Evolutionary conservation across 2,113 vertebrate genomes (phyloP).

Genomic region (Vidua macroura): DNA sequence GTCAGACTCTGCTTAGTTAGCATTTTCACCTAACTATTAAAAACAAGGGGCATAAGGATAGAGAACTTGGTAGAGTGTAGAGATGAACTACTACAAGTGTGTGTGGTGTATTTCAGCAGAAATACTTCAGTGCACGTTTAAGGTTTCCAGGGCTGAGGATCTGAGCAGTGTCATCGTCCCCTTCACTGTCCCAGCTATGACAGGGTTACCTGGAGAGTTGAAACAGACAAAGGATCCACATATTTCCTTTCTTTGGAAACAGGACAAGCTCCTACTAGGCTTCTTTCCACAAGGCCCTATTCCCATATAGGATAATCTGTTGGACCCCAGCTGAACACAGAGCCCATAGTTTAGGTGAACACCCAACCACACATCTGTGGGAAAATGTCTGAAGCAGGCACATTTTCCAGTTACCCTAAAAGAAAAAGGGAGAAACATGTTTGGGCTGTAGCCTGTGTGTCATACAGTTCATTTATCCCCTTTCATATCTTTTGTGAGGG

Average conservation of each 20-base stretch:
- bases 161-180: neutral
- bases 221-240: rapidly evolving
- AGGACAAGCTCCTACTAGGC: neutral
- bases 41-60: neutral
- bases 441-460: neutral
- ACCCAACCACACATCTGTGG: rapidly evolving
- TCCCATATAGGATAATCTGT: neutral
- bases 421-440: neutral
- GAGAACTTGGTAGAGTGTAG: neutral
- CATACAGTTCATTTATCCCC: neutral
- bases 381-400: neutral
- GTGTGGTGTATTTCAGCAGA: neutral
- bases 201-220: neutral
- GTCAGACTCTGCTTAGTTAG: neutral
- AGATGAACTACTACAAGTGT: neutral
- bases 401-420: neutral
- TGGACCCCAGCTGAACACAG: neutral
- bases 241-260: neutral
- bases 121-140: rapidly evolving
- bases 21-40: neutral
- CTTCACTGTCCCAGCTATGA: rapidly evolving
- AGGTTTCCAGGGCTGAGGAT: neutral
- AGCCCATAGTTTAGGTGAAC: neutral
- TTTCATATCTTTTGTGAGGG: neutral
- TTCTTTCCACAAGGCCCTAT: neutral